phyloP scores from a whole-genome alignment of 2,888 invertebrate species.

The Diogma glabrata region DNA sequence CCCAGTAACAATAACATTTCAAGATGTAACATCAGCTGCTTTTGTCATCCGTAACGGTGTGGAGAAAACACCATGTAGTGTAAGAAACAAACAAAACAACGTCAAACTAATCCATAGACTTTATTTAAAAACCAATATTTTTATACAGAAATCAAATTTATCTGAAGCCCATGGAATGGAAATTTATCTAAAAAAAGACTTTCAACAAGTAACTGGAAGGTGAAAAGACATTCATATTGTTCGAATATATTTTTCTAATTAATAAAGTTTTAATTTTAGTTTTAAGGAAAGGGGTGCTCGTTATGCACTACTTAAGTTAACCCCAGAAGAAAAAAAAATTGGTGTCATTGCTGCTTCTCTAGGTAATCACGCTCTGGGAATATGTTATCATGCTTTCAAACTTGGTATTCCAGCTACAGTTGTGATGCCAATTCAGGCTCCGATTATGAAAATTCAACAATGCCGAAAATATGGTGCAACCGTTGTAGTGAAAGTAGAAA shows the following conservation, averaged over 20 bases:
- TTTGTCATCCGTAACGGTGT: constrained; percentile 78
- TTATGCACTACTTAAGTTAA: constrained; percentile 66
- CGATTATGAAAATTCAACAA: constrained; percentile 89
- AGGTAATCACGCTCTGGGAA: constrained; percentile 81
- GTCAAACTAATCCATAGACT: not conserved
- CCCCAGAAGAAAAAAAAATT: constrained; percentile 52
- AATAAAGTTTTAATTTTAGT: constrained; percentile 36
- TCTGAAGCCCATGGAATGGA: constrained; percentile 71
- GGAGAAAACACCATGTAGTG: constrained; percentile 72
- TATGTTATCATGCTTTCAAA: constrained; percentile 66
- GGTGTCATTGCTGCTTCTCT: constrained; percentile 90
- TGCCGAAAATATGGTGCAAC: constrained; percentile 76
- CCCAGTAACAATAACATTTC: constrained; percentile 63
- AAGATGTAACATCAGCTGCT: constrained; percentile 81
- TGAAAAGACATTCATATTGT: constrained; percentile 29
- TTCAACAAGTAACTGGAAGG: constrained; percentile 91
- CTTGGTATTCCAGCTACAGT: constrained; percentile 65
- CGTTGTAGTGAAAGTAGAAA: constrained; percentile 53
- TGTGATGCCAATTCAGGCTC: constrained; percentile 92
- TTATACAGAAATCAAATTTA: constrained; percentile 66
- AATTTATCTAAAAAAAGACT: constrained; percentile 87
- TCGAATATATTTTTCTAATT: not conserved
- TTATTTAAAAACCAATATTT: too few relatives aligned
- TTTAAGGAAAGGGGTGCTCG: constrained; percentile 93
- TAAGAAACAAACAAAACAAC: constrained; percentile 21